Conservation (phyloP, 2,888 invertebrate genomes). For the Trichacis sp. region DNA sequence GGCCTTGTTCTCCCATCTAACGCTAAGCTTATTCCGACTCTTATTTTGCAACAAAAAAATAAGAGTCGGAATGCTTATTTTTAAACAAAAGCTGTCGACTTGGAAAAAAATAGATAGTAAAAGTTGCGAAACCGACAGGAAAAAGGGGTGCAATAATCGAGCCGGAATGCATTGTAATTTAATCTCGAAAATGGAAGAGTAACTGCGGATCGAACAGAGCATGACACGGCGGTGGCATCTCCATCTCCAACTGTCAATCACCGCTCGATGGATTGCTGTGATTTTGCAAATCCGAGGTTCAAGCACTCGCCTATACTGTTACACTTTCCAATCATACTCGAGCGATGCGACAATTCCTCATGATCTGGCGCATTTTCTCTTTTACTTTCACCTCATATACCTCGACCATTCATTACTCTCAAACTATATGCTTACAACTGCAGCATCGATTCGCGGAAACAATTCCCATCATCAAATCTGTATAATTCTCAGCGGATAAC, state of each 20-base stretch:
- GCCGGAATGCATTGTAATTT: too few species aligned
- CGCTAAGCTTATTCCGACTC: too few species aligned
- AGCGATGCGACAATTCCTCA: constrained; percentile 47
- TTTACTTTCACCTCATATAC: constrained; percentile 48
- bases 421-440: constrained; percentile 26
- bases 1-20: not conserved
- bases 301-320: constrained; percentile 31
- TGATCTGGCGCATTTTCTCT: constrained; percentile 50
- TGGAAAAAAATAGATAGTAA: too few species aligned
- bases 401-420: constrained; percentile 39
- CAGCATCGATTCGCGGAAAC: constrained; percentile 28
- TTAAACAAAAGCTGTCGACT: too few species aligned
- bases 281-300: constrained; percentile 36
- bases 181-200: constrained; percentile 2
- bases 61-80: too few species aligned
- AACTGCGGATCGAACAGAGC: constrained; percentile 7
- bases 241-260: constrained; percentile 29
- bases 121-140: too few species aligned
- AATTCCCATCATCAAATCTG: constrained; percentile 25
- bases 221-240: constrained; percentile 16
- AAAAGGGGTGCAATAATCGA: too few species aligned
- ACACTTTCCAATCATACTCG: constrained; percentile 52
- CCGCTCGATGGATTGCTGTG: constrained; percentile 22
- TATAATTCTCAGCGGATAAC: constrained; percentile 25
- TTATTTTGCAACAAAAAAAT: too few species aligned